phyloP scores from a whole-genome alignment of 2,113 vertebrate genomes.

The Gallinago media region DNA sequence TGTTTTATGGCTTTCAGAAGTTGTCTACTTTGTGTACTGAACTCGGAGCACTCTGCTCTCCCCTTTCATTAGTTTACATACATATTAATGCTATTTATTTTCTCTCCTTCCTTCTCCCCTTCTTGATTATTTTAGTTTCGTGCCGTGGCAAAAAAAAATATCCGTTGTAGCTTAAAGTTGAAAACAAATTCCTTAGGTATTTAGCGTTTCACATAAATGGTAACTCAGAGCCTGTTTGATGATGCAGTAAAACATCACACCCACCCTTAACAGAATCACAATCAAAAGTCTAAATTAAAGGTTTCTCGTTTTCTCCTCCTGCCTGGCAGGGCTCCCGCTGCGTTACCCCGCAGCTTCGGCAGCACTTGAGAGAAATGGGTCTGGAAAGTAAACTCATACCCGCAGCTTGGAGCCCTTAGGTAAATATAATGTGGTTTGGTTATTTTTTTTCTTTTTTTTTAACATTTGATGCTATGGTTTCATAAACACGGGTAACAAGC shows the following conservation, averaged over 20 bases:
- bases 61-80: background rate
- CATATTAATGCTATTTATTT: background rate
- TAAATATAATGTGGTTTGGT: background rate
- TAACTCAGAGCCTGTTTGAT: background rate
- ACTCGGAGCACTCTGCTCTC: background rate
- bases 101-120: background rate
- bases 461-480: background rate
- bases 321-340: background rate
- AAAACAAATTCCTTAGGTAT: background rate
- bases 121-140: constrained; percentile 8
- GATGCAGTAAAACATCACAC: background rate
- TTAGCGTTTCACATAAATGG: background rate
- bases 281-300: background rate
- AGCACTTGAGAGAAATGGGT: background rate
- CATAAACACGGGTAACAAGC: background rate
- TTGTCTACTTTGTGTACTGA: background rate
- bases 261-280: background rate
- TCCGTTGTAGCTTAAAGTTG: background rate
- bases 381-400: constrained; percentile 10
- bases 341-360: background rate
- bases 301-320: background rate
- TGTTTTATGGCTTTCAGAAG: background rate
- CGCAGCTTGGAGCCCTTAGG: background rate
- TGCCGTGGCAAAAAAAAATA: background rate
- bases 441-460: background rate